Evolutionary conservation across 1,140 invertebrate genomes (phyloP), one percentile per base, ranked within the genome.

Genomic region (Brachionus paranguensis): DNA sequence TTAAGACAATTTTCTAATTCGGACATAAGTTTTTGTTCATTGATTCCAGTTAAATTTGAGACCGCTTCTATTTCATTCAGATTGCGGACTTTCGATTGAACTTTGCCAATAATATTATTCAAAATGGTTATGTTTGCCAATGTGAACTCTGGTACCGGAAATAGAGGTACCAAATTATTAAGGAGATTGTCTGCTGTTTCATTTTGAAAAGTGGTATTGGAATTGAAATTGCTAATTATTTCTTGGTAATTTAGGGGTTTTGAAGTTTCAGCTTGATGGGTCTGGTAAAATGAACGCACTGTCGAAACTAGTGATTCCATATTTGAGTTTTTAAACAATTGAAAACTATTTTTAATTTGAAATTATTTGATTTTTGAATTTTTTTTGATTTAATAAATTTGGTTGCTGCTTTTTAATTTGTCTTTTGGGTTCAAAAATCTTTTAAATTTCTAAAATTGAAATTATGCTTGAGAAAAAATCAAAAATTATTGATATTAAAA

Each of bases 131-230:
- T 47, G 24, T 64, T 81, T 45, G 78, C 50, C 41, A 81, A 68
- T n/a, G 50, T 81, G 20, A 33, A 81, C 11, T 43, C 64, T 5
- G 78, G 78, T 8, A 81, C 33, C 5, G 78, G 33, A 37, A 81
- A 81, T 45, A 60, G 10, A n/a, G 78, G 78, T 14, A 81, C 3
- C 1, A 81, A 27, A 81, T 81, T 81, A 29, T 81, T 37, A 12
- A 81, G 33, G 8, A 81, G 12, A 64, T 60, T 81, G 20, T 60
- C 41, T 10, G 78, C 17, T 20, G 55, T 45, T 64, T 81, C 78
- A 20, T 64, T 64, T 27, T 64, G 60, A 41, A 81, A 27, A 14
- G 55, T 29, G 14, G n/a, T 24, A 47, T 68, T 81, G 1, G 33
- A 4, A 8, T 64, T 68, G 20, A 81, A 64, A 8, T 41, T 64